These are phyloP conservation scores for Hemibagrus guttatus DNA, from an alignment of 2,797 vertebrate species.

Conservation along the genomic window DNA sequence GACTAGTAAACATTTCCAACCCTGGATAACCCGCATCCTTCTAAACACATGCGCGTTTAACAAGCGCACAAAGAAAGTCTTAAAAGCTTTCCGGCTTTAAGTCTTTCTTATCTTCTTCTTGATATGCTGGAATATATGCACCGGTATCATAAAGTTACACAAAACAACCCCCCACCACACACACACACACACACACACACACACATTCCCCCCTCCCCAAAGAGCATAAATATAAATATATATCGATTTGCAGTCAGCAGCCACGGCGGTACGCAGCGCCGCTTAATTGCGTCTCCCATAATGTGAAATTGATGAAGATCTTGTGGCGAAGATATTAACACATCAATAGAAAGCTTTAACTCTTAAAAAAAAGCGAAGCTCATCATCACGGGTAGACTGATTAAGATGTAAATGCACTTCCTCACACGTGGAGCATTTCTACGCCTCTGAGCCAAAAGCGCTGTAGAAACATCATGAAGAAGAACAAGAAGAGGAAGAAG, in stretches of 20 bases:
- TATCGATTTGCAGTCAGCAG: constrained; percentile 47
- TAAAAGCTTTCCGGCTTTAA: no score
- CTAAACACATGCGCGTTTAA: neutral
- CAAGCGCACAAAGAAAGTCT: no score
- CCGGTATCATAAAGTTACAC: neutral
- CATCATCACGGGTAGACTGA: constrained; percentile 35
- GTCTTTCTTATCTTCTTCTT: neutral
- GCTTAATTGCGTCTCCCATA: constrained; percentile 49
- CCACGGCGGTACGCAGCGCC: neutral
- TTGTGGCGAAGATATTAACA: constrained; percentile 51
- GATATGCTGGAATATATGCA: neutral
- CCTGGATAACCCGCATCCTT: neutral
- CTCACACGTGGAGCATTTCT: constrained; percentile 25
- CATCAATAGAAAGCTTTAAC: constrained; percentile 48
- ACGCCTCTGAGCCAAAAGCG: neutral
- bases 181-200: no score
- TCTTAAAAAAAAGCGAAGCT: constrained; percentile 17
- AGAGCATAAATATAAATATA: neutral
- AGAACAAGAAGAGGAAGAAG: neutral
- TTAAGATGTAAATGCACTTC: constrained; percentile 57
- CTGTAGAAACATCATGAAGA: constrained; percentile 20
- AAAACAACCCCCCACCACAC: no score
- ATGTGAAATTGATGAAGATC: constrained; percentile 58
- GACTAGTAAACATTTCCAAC: constrained; percentile 30
- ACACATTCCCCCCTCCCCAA: no score